Evolutionary conservation across 2,113 vertebrate species (phyloP), one percentile per base, ranked within the genome.

Genomic region (Myocastor coypus): DNA sequence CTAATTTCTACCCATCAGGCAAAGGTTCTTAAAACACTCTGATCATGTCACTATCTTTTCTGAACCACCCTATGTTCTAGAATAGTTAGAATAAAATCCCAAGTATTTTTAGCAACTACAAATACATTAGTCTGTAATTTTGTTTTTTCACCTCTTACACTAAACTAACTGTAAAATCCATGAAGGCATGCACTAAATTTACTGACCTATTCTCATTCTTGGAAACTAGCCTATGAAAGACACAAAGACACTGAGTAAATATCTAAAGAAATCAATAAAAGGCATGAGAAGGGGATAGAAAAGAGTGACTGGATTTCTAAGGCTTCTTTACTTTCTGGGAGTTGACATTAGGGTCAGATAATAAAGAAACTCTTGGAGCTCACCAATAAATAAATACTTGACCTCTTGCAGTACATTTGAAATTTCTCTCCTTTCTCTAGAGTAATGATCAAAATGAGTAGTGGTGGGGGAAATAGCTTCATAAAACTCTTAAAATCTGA

Each of bases 141-240:
- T 16, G 11, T 63, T n/a, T 75, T 63, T n/a, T 16, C 66, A 16
- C 30, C 69, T 94, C 50, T 93, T 82, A 85, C 2, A 90, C 9
- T 52, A 63, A 82, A 30, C 89, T 86, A 82, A 34, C 87, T 83
- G 20, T 78, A 90, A 94, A 91, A 68, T 42, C 14, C 55, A 96
- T 20, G 7, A 87, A 92, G 7, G n/a, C 32, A 73, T 83, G 75
- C 26, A 46, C 7, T 90, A 37, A 93, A 92, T 73, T 86, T 61
- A 95, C 13, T 30, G 5, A 86, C 24, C 64, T 1, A 81, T 22
- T 46, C 55, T 96, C 64, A 83, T 66, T 86, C 42, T 14, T 26
- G 50, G 28, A n/a, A 81, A 93, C 7, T 85, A 5, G 85, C 50
- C n/a, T 42, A 80, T 52, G 83, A 94, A 89, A 88, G 37, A 75